Evolutionary conservation across 2,888 invertebrate genomes (phyloP).

Genomic region (Aphidius colemani): DNA sequence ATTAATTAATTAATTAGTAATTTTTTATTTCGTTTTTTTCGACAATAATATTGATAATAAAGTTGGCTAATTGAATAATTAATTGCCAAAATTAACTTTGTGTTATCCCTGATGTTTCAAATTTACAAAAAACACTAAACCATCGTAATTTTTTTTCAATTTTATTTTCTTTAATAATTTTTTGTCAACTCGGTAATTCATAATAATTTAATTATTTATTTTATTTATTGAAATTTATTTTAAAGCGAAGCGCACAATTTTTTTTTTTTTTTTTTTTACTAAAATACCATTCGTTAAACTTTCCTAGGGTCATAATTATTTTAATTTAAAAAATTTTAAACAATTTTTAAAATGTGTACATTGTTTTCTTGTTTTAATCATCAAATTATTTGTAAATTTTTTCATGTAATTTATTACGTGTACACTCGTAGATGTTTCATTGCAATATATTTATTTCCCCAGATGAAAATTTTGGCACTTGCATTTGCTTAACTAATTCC

Average conservation of each 20-base stretch:
- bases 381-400: not conserved
- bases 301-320: too few relatives aligned
- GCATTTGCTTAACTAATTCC: constrained; percentile 45
- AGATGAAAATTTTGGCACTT: constrained; percentile 52
- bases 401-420: constrained; percentile 7
- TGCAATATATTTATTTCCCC: constrained; percentile 19
- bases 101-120: constrained; percentile 16
- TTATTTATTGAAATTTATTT: constrained; percentile 5
- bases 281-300: constrained; percentile 8
- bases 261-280: not conserved
- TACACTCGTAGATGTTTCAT: constrained; percentile 11
- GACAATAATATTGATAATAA: constrained; percentile 7
- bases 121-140: constrained; percentile 20
- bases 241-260: constrained; percentile 10
- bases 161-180: not conserved
- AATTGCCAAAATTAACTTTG: constrained; percentile 9
- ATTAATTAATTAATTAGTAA: too few relatives aligned
- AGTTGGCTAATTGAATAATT: constrained; percentile 22
- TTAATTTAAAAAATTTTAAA: too few relatives aligned
- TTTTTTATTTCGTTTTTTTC: constrained; percentile 16
- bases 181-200: constrained; percentile 2
- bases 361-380: not conserved
- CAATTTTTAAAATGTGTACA: not conserved
- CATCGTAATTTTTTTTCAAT: not conserved
- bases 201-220: not conserved